Percentiles rank a stretch among this genome's conserved stretches.
These are phyloP conservation scores for Platypus cylindrus DNA, from an alignment of 2,888 invertebrate genomes.

Conservation along the genomic window DNA sequence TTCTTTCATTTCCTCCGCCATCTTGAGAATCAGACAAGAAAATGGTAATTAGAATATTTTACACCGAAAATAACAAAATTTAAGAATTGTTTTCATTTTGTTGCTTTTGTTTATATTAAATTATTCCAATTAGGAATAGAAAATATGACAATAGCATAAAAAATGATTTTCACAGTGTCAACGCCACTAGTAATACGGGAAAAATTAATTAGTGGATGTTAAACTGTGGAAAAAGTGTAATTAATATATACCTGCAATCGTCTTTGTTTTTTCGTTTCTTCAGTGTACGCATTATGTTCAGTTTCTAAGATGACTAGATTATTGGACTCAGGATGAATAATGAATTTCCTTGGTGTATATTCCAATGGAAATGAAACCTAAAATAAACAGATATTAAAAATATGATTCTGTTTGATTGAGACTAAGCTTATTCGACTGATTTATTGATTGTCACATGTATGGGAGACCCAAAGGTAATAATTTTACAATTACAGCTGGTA, in stretches of 20 bases:
- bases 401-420: background rate
- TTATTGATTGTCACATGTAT: constrained; percentile 8
- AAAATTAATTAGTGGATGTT: constrained; percentile 7
- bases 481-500: constrained; percentile 2
- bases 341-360: constrained; percentile 91
- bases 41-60: background rate
- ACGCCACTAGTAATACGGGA: constrained; percentile 5
- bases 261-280: constrained; percentile 83
- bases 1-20: constrained; percentile 16
- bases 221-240: constrained; percentile 4
- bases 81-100: background rate
- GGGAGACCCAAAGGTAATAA: constrained; percentile 5
- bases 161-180: constrained; percentile 5
- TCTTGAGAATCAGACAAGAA: too few relatives aligned
- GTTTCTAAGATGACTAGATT: constrained; percentile 89
- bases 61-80: background rate
- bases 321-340: constrained; percentile 82
- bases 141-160: background rate
- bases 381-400: constrained; percentile 2
- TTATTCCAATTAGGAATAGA: background rate
- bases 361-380: constrained; percentile 75
- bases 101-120: background rate
- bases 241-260: constrained; percentile 70
- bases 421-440: background rate
- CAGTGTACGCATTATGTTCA: constrained; percentile 97